Evolutionary conservation across 2,113 vertebrate genomes (phyloP).

Genomic region (Pelobates fuscus): DNA sequence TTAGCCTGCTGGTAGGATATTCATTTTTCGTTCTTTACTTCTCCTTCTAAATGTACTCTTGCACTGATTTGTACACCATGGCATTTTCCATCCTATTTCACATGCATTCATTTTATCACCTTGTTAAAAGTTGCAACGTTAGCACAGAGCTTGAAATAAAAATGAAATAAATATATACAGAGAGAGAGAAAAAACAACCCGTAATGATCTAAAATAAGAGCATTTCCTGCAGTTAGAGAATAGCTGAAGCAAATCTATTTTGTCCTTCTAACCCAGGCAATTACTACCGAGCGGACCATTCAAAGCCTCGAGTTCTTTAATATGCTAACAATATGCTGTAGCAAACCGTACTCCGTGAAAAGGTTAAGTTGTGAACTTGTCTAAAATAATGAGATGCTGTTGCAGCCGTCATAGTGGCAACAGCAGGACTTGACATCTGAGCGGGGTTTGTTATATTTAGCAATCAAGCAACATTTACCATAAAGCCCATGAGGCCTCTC

Average conservation of each 20-base stretch:
- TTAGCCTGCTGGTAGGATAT: slow-evolving; percentile 91
- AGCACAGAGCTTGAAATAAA: background rate
- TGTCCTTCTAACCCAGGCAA: slow-evolving; percentile 34
- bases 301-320: slow-evolving; percentile 9
- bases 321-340: slow-evolving; percentile 33
- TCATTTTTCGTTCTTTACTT: slow-evolving; percentile 1
- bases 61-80: slow-evolving; percentile 1
- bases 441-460: slow-evolving; percentile 11
- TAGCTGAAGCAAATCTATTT: slow-evolving; percentile 1
- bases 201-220: slow-evolving; percentile 24
- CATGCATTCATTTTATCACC: background rate
- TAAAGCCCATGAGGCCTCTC: background rate
- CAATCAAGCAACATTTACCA: slow-evolving; percentile 12
- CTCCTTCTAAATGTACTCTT: background rate
- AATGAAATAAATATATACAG: slow-evolving; percentile 18
- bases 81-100: slow-evolving; percentile 5
- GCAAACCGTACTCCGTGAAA: background rate
- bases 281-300: slow-evolving; percentile 17
- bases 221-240: slow-evolving; percentile 20
- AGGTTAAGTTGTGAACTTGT: slow-evolving; percentile 34
- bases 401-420: slow-evolving; percentile 1
- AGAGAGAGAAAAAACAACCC: too few species aligned
- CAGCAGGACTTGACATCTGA: slow-evolving; percentile 31
- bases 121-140: background rate
- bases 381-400: slow-evolving; percentile 39